Evolutionary conservation across 2,113 vertebrate species (phyloP).

Genomic region (Atractosteus spatula): DNA sequence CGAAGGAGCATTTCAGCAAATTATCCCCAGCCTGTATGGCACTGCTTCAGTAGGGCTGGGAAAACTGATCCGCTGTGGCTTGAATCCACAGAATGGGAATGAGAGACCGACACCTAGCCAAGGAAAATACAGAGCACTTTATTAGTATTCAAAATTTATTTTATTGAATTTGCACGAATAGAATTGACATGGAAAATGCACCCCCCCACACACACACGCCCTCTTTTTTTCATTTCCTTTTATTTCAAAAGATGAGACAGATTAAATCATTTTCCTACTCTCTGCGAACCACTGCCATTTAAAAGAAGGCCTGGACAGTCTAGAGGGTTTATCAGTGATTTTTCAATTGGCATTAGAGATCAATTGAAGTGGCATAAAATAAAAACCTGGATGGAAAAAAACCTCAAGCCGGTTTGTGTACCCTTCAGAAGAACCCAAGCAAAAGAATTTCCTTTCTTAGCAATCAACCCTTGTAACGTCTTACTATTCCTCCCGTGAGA

Average conservation of each 20-base stretch:
- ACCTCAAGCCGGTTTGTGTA: conserved; percentile 13
- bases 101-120: conserved; percentile 73
- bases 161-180: conserved; percentile 88
- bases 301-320: too few species aligned
- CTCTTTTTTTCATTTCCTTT: too few species aligned
- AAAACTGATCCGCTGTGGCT: conserved; percentile 85
- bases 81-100: conserved; percentile 63
- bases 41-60: conserved; percentile 87
- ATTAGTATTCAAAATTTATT: conserved; percentile 96
- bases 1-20: conserved; percentile 91
- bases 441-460: neutral
- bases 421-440: neutral
- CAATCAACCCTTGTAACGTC: conserved; percentile 4
- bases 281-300: too few species aligned
- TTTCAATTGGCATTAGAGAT: too few species aligned
- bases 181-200: conserved; percentile 51
- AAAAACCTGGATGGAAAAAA: too few species aligned
- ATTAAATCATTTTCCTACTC: too few species aligned
- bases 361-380: too few species aligned
- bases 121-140: conserved; percentile 90
- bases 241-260: too few species aligned
- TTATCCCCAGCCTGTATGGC: conserved; percentile 92
- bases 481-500: neutral
- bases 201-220: too few species aligned
- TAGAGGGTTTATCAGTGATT: too few species aligned